Evolutionary conservation across 23 tunicate species (phyloP), one percentile per base, ranked within the genome.

Genomic region (Clavelina lepadiformis): DNA sequence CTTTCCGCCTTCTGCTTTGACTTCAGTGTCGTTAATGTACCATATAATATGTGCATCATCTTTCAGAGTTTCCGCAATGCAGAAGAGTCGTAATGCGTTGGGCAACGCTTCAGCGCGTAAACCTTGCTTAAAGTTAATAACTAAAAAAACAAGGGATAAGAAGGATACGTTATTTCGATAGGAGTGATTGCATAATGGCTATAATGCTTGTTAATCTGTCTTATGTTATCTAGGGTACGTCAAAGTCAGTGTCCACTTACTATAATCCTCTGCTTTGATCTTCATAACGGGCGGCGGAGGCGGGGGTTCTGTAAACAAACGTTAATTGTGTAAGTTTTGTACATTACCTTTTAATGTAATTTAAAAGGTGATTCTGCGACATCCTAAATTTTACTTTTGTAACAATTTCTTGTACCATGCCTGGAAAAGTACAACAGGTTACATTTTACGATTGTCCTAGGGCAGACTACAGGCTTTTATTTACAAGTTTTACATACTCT

Each of bases 71-170:
- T 78, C 52, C 56, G 79, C 82, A 67, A 93, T 80, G 62, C 98
- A 93, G 56, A 68, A 93, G 28, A 93, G 46, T 15, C 94, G 75
- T 18, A 84, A 33, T 28, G 77, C 79, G n/a, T 75, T 67, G 24
- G 78, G 22, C 15, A 84, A 79, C 2, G 92, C 74, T 73, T 93
- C 98, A 7, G 89, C 79, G n/a, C 70, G 70, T 13, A 93, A 56
- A 2, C 80, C 93, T 79, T 93, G 98, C 69, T 70, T 69, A 53
- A 93, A 93, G 68, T 93, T 93, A 50, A 93, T 78, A 22, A 91
- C 98, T 85, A 56, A 35, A 44, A 63, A 70, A 52, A 18, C 4
- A 32, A 52, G 11, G 15, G 18, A 7, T 6, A 53, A 11, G 59
- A 25, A 59, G 20, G 23, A n/a, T 53, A 6, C 59, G 23, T n/a